Evolutionary conservation across 2,797 vertebrate genomes (phyloP).

Genomic region (Cynopterus sphinx): DNA sequence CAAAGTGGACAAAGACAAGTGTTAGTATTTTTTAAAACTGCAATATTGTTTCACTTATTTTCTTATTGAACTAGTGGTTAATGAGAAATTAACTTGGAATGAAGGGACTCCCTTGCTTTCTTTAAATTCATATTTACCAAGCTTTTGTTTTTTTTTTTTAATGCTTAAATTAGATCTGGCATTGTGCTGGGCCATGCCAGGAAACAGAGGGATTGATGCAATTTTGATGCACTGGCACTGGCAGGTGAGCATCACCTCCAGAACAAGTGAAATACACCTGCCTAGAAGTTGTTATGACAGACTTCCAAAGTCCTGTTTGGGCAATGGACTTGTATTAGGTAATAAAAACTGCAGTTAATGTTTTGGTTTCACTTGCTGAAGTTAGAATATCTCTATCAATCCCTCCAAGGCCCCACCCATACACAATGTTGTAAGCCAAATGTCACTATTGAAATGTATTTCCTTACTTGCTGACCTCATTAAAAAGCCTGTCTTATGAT

Average conservation of each 20-base stretch:
- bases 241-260: constrained; percentile 80
- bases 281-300: constrained; percentile 79
- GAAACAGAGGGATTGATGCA: constrained; percentile 73
- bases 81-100: constrained; percentile 36
- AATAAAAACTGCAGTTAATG: constrained; percentile 57
- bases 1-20: neutral
- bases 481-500: constrained; percentile 43
- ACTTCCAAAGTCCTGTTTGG: constrained; percentile 78
- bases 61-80: neutral
- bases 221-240: constrained; percentile 82
- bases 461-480: constrained; percentile 59
- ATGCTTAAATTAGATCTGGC: constrained; percentile 31
- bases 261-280: constrained; percentile 71
- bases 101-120: constrained; percentile 3
- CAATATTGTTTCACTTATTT: neutral
- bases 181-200: constrained; percentile 65
- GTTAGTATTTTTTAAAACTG: neutral
- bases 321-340: constrained; percentile 50
- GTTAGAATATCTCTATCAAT: constrained; percentile 55
- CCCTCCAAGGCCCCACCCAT: constrained; percentile 46
- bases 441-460: constrained; percentile 50
- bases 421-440: neutral
- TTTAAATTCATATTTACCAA: neutral
- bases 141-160: neutral
- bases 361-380: constrained; percentile 75